phyloP scores from a whole-genome alignment of 2,797 vertebrate genomes.

The Huso huso region DNA sequence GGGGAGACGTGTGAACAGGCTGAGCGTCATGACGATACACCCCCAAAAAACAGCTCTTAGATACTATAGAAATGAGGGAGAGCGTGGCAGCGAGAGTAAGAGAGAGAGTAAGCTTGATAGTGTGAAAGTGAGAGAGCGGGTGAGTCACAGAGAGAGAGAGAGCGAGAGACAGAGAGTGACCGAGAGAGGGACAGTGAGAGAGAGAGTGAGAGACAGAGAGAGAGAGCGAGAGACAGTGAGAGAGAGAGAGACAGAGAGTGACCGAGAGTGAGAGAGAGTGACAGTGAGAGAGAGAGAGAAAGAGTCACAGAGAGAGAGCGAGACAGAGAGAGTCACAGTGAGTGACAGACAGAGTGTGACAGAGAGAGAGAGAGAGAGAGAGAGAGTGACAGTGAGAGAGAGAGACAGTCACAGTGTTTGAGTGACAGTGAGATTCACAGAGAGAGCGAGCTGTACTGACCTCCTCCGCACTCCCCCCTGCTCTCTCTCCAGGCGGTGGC shows the following conservation, averaged over 20 bases:
- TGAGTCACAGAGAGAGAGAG: too few species aligned
- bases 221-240: not conserved
- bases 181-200: not conserved
- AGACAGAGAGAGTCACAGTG: too few species aligned
- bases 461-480: slow-evolving; percentile 58
- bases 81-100: not conserved
- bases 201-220: not conserved
- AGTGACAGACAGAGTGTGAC: slow-evolving; percentile 17
- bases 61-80: not conserved
- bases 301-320: too few species aligned
- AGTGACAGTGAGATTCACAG: not conserved
- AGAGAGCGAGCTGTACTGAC: slow-evolving; percentile 43
- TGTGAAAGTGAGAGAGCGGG: too few species aligned
- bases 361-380: slow-evolving; percentile 2
- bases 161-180: not conserved
- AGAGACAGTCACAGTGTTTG: too few species aligned
- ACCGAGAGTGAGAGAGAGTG: not conserved
- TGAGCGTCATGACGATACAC: too few species aligned
- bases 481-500: slow-evolving; percentile 40
- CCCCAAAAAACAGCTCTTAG: not conserved
- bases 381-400: not conserved
- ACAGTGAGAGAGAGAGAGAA: not conserved
- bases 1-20: not conserved
- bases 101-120: not conserved
- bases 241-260: not conserved